Evolutionary conservation across 2,797 vertebrate genomes (phyloP).

Genomic region (Anguilla megastoma): DNA sequence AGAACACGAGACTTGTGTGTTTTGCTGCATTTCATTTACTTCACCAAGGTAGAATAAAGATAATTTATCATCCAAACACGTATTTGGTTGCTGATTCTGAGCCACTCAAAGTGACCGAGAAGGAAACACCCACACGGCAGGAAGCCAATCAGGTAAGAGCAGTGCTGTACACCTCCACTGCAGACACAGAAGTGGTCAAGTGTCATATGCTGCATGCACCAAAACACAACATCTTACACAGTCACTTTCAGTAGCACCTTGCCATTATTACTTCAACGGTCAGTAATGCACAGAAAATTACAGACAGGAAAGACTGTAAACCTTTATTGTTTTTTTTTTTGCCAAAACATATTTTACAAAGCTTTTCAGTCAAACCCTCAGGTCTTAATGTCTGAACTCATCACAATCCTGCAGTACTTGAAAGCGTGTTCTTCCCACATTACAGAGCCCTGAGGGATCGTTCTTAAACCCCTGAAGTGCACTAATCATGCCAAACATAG

Average conservation of each 20-base stretch:
- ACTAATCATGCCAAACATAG: not conserved
- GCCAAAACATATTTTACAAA: conserved; percentile 56
- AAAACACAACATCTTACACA: not conserved
- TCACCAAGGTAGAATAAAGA: too few relatives aligned
- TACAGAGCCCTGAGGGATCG: not conserved
- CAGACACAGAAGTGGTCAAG: not conserved
- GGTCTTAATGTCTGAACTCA: conserved; percentile 18
- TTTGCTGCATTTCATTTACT: too few relatives aligned
- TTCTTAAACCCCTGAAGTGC: not conserved
- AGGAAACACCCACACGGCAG: not conserved
- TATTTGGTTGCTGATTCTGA: too few relatives aligned
- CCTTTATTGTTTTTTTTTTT: conserved; percentile 57
- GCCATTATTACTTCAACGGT: not conserved
- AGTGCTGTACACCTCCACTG: not conserved
- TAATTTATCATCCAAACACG: too few relatives aligned
- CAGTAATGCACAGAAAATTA: conserved; percentile 43
- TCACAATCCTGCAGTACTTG: not conserved
- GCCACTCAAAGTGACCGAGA: not conserved
- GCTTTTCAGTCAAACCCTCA: conserved; percentile 38
- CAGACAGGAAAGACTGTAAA: conserved; percentile 50
- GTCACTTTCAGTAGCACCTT: not conserved
- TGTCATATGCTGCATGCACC: not conserved
- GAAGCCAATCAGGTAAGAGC: not conserved
- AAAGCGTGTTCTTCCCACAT: conserved; percentile 13
- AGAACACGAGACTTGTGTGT: too few relatives aligned